These are phyloP conservation scores for Pogonomyrmex barbatus DNA, from an alignment of 1,140 invertebrate genomes.

Conservation along the genomic window DNA sequence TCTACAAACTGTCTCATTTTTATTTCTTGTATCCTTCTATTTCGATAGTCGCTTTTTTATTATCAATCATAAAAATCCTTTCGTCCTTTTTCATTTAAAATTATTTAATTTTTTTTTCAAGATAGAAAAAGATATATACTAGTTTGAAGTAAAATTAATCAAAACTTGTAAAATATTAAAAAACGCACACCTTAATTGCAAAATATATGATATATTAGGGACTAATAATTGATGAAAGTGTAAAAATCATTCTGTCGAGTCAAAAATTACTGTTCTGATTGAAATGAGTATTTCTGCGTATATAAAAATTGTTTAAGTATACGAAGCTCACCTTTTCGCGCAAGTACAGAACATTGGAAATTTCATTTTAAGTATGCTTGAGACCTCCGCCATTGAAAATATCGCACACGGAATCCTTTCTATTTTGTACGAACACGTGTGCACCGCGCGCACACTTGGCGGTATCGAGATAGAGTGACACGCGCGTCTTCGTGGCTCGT, in stretches of 20 bases:
- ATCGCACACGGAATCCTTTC: constrained; percentile 17
- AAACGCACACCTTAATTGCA: neutral
- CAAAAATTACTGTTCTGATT: neutral
- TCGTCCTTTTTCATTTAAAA: neutral
- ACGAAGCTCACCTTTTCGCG: neutral
- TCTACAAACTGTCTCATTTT: neutral
- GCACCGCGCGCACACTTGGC: constrained; percentile 31
- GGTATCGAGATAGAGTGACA: constrained; percentile 67
- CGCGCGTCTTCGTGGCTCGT: constrained; percentile 46
- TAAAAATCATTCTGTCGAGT: neutral
- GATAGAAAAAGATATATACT: neutral
- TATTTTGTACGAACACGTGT: constrained; percentile 31
- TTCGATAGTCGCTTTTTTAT: neutral
- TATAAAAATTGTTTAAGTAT: neutral
- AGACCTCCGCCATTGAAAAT: neutral
- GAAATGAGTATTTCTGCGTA: neutral
- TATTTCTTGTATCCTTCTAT: neutral
- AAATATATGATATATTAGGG: neutral
- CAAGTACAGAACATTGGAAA: neutral
- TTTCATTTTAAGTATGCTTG: neutral
- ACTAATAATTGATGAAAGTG: neutral
- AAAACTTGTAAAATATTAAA: neutral
- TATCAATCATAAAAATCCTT: neutral
- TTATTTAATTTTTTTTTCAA: constrained; percentile 1
- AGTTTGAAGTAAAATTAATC: neutral